Evolutionary conservation across 2,888 invertebrate species (phyloP).

Genomic region (Leptinotarsa tumamoca): DNA sequence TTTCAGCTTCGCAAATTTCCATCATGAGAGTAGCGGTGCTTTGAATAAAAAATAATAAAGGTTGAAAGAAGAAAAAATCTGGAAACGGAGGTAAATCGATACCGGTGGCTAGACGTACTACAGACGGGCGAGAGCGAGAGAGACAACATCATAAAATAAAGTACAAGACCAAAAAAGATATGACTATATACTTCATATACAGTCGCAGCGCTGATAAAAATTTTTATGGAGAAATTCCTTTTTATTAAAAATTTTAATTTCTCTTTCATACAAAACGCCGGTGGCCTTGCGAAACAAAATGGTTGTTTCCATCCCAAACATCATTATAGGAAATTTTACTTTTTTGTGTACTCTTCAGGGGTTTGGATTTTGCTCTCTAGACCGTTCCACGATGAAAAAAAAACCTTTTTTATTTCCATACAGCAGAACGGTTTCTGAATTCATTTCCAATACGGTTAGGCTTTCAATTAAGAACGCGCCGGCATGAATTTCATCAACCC

Average conservation of each 20-base stretch:
- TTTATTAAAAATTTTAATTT: constrained; percentile 55
- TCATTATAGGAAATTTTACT: constrained; percentile 25
- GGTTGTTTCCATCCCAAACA: constrained; percentile 24
- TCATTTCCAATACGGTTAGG: neutral
- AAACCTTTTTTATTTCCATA: neutral
- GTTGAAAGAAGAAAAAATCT: constrained; percentile 40
- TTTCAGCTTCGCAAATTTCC: constrained; percentile 40
- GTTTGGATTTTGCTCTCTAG: neutral
- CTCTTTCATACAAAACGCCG: constrained; percentile 36
- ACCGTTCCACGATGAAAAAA: neutral
- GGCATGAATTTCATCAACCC: neutral
- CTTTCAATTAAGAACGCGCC: neutral
- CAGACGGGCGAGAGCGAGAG: constrained; percentile 53
- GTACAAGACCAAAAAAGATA: constrained; percentile 36
- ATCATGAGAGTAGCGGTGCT: constrained; percentile 46
- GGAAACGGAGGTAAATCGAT: constrained; percentile 54
- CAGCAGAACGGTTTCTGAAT: neutral
- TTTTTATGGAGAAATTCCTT: constrained; percentile 51
- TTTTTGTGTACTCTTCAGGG: neutral
- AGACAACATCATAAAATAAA: constrained; percentile 44
- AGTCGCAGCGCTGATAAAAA: constrained; percentile 48
- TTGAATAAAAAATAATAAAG: constrained; percentile 48
- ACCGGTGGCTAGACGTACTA: constrained; percentile 56
- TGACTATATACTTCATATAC: constrained; percentile 34
- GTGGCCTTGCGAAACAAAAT: constrained; percentile 3